Conservation (phyloP, 2,888 invertebrate species). For the Nymphalis urticae region DNA sequence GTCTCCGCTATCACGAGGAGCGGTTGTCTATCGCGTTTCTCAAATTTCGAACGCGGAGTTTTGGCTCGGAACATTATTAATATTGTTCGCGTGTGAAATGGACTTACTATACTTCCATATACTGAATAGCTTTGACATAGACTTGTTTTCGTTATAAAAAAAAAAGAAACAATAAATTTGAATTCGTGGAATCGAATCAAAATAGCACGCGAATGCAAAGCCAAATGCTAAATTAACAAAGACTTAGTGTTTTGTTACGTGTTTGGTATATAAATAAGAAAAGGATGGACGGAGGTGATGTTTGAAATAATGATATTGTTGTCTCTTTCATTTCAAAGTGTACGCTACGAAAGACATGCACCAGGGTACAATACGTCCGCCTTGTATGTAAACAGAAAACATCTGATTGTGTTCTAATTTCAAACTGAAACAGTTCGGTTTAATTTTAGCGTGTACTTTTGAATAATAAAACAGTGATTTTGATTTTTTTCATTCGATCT, state of each 20-base stretch:
- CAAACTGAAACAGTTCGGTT: slow-evolving; percentile 16
- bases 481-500: background rate
- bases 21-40: slow-evolving; percentile 58
- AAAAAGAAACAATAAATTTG: slow-evolving; percentile 2
- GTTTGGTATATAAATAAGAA: slow-evolving; percentile 2
- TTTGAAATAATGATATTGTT: background rate
- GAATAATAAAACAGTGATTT: background rate
- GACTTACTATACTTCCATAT: slow-evolving; percentile 74
- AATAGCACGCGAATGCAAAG: slow-evolving; percentile 26
- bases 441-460: slow-evolving; percentile 9
- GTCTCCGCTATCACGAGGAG: slow-evolving; percentile 57
- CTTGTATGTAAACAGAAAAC: slow-evolving; percentile 35
- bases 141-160: slow-evolving; percentile 27
- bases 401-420: slow-evolving; percentile 35
- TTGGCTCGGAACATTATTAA: slow-evolving; percentile 69
- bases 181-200: slow-evolving; percentile 20
- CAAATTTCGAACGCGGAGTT: slow-evolving; percentile 69
- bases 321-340: background rate
- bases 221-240: slow-evolving; percentile 11
- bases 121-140: slow-evolving; percentile 44
- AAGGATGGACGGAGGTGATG: slow-evolving; percentile 5
- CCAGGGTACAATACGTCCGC: slow-evolving; percentile 1
- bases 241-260: background rate
- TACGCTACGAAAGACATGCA: background rate
- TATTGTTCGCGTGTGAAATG: slow-evolving; percentile 75